Conservation (phyloP, 1,140 invertebrate genomes). For the Diprion similis region DNA sequence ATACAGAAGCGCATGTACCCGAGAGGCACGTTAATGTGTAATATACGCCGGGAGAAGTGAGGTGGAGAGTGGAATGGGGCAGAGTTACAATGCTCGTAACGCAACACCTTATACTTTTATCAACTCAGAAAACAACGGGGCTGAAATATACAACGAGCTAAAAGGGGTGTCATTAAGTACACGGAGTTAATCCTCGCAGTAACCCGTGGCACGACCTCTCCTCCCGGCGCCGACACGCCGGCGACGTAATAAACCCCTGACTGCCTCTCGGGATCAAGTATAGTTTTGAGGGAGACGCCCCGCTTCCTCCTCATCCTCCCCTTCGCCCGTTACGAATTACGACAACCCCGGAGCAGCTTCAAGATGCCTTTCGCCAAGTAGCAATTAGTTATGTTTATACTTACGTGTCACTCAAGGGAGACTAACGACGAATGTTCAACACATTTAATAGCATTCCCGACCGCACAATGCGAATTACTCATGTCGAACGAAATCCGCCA, state of each 20-base stretch:
- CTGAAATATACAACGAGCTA: slow-evolving; percentile 4
- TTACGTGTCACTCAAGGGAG: too few relatives aligned
- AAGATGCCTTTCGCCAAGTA: background rate
- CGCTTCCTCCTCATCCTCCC: too few relatives aligned
- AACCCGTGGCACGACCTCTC: background rate
- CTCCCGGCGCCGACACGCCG: background rate
- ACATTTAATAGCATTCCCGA: too few relatives aligned
- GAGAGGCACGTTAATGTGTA: too few relatives aligned
- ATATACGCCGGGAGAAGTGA: background rate
- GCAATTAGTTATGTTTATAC: background rate
- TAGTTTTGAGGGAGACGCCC: background rate
- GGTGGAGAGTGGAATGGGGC: background rate
- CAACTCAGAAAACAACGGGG: background rate
- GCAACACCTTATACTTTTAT: background rate
- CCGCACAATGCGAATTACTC: too few relatives aligned
- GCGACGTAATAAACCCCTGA: background rate
- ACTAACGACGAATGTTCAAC: too few relatives aligned
- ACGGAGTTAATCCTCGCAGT: slow-evolving; percentile 2
- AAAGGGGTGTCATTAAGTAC: slow-evolving; percentile 5
- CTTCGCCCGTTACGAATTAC: background rate
- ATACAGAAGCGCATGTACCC: too few relatives aligned
- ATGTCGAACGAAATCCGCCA: too few relatives aligned
- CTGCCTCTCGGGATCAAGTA: background rate
- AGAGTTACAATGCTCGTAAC: background rate
- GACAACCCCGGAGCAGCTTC: background rate